Evolutionary conservation across 2,113 vertebrate genomes (phyloP).

Genomic region (Pollachius pollachius): DNA sequence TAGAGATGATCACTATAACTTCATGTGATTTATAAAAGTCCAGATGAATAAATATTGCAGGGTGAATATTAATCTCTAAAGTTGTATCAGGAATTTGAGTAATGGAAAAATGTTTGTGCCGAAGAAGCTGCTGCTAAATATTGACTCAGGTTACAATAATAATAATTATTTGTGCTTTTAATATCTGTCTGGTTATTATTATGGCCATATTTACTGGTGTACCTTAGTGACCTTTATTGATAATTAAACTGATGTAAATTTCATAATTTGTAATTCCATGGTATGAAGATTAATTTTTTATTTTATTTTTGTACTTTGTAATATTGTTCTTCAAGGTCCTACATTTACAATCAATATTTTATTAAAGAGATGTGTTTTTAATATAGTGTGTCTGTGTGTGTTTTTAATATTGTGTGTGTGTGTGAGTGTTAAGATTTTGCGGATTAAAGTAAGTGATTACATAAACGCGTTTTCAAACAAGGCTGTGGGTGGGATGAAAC

Average conservation of each 20-base stretch:
- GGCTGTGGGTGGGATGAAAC: no score
- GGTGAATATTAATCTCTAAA: slow-evolving; percentile 10
- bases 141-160: slow-evolving; percentile 38
- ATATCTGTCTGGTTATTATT: slow-evolving; percentile 10
- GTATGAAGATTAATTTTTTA: slow-evolving; percentile 24
- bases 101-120: background rate
- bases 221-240: background rate
- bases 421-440: background rate
- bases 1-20: background rate
- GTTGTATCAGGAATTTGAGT: slow-evolving; percentile 16
- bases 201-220: slow-evolving; percentile 8
- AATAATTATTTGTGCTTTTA: slow-evolving; percentile 9
- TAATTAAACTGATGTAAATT: no score
- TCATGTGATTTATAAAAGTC: slow-evolving; percentile 3
- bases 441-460: background rate
- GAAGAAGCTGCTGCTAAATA: slow-evolving; percentile 4
- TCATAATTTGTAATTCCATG: no score
- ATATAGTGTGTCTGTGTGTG: background rate
- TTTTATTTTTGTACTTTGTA: slow-evolving; percentile 49
- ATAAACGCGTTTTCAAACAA: no score
- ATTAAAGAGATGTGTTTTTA: slow-evolving; percentile 47
- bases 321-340: background rate
- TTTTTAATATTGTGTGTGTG: background rate
- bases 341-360: slow-evolving; percentile 31
- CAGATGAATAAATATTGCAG: background rate